Evolutionary conservation across 2,113 vertebrate species (phyloP), one percentile per base, ranked within the genome.

Genomic region (Sceloporus tristichus): DNA sequence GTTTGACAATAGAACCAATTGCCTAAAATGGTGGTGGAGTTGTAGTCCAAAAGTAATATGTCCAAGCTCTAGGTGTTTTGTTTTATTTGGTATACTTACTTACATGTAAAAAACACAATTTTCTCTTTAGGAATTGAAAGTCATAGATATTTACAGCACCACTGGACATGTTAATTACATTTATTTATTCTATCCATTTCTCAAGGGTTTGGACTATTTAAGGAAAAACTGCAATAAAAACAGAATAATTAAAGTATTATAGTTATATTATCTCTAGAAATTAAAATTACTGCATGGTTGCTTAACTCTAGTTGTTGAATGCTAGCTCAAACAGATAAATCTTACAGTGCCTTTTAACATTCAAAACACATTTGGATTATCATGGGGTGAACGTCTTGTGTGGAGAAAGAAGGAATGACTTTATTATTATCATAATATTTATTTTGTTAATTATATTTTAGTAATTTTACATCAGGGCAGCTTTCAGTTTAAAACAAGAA

Each of bases 241-340:
- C 62, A 84, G 40, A 83, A 84, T 71, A 83, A 10, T 48, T 25
- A 53, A 59, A 5, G 1, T 21, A 80, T 34, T 59, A 54, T 29
- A 79, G 14, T 79, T 79, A 77, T 48, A 78, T 48, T 78, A 78
- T n/a, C 53, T 16, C 53, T 79, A 79, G 53, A 79, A 56, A 23
- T 82, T 82, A 68, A 68, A 27, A 48, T 82, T 66, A 70, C 25
- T 38, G 25, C 27, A 83, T 66, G 25, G 21, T 29, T 70, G 65
- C 27, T 70, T 25, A 70, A 70, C 13, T 13, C 65, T 83, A 25
- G 81, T 13, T 48, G 40, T 68, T 83, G 65, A 83, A 83, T 19
- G 25, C 13, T 68, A 66, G 38, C 38, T 53, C 3, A 66, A 25
- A 81, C 19, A 81, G 34, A 82, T 40, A 42, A 82, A 40, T 40